Conservation (phyloP, 2,797 vertebrate species). For the Thalassophryne amazonica region DNA sequence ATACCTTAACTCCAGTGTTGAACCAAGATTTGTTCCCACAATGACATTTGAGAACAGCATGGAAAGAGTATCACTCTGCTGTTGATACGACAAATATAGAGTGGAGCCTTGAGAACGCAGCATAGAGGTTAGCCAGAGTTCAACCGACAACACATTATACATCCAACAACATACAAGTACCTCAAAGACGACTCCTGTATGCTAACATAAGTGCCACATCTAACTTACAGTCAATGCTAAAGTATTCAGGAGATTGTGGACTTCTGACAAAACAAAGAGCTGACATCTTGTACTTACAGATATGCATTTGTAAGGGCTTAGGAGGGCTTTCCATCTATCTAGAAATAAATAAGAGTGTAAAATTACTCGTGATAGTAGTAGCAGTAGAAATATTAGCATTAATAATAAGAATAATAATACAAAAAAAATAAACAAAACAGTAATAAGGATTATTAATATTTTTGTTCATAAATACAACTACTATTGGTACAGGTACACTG, state of each 20-base stretch:
- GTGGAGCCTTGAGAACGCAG: conserved; percentile 65
- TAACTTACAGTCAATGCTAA: conserved; percentile 27
- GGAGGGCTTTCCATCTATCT: too few species aligned
- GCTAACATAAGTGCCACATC: conserved; percentile 21
- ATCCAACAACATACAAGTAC: conserved; percentile 39
- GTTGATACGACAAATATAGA: conserved; percentile 80
- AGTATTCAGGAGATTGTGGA: conserved; percentile 19
- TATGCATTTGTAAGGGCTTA: too few species aligned
- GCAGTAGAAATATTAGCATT: too few species aligned
- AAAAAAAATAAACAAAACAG: too few species aligned
- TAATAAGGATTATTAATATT: too few species aligned
- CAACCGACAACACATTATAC: conserved; percentile 57
- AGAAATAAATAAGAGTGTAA: too few species aligned
- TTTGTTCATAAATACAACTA: too few species aligned
- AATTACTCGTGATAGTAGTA: too few species aligned
- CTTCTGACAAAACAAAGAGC: conserved; percentile 55
- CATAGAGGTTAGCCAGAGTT: conserved; percentile 73
- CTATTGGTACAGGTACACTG: too few species aligned
- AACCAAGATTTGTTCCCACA: conserved; percentile 67
- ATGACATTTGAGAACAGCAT: conserved; percentile 68
- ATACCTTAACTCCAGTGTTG: conserved; percentile 55
- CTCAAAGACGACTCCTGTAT: conserved; percentile 35
- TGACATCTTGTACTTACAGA: conserved; percentile 49
- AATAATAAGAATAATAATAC: too few species aligned
- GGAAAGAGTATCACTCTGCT: conserved; percentile 70